phyloP scores from a whole-genome alignment of 1,140 invertebrate species.

The Hycleus phaleratus region DNA sequence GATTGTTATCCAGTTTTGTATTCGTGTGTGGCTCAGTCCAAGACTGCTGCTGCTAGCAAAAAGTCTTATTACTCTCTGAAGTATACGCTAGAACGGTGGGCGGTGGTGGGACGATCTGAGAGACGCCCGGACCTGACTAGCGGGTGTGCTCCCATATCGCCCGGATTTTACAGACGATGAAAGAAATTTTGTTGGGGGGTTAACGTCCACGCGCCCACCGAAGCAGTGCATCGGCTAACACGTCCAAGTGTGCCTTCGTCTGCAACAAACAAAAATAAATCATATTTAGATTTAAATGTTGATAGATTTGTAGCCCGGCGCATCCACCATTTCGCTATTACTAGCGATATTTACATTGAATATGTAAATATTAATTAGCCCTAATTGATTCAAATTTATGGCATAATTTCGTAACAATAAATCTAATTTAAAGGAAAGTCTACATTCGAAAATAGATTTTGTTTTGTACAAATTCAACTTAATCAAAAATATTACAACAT shows the following conservation, averaged over 20 bases:
- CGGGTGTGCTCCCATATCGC: constrained; percentile 20
- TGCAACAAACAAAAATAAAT: constrained; percentile 48
- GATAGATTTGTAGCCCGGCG: neutral
- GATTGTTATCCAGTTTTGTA: constrained; percentile 10
- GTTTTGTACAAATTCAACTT: too few relatives aligned
- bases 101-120: constrained; percentile 25
- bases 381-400: too few relatives aligned
- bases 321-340: neutral
- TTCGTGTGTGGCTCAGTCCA: constrained; percentile 10
- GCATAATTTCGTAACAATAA: too few relatives aligned
- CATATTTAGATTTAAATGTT: neutral
- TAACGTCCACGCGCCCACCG: constrained; percentile 88
- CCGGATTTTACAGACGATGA: neutral
- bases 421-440: too few relatives aligned
- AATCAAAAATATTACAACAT: too few relatives aligned
- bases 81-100: constrained; percentile 34
- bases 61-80: constrained; percentile 41
- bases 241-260: constrained; percentile 91
- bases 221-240: constrained; percentile 83
- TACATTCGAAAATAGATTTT: too few relatives aligned
- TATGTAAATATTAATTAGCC: neutral
- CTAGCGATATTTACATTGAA: neutral
- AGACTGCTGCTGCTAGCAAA: constrained; percentile 31
- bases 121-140: constrained; percentile 36
- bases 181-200: constrained; percentile 22